phyloP scores from a whole-genome alignment of 2,888 invertebrate genomes.

The Antheraea yamamai region DNA sequence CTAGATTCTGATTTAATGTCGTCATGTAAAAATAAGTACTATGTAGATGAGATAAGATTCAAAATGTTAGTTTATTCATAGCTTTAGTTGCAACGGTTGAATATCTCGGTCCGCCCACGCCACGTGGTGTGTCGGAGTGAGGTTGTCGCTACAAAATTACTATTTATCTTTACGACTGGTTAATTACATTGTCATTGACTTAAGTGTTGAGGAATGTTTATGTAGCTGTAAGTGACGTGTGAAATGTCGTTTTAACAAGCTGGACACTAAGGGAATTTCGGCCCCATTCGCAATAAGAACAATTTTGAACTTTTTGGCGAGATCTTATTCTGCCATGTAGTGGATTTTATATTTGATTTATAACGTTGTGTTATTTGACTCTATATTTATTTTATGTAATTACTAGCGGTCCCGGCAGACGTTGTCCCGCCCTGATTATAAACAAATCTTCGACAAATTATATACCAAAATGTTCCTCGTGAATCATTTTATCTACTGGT shows the following conservation, averaged over 20 bases:
- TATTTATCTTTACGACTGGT: conserved; percentile 34
- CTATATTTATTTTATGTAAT: too few species aligned
- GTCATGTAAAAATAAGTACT: conserved; percentile 1
- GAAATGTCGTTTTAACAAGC: background rate
- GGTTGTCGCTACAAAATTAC: conserved; percentile 33
- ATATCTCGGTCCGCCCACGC: conserved; percentile 31
- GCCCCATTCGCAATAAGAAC: background rate
- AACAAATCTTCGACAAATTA: too few species aligned
- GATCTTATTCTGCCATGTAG: too few species aligned
- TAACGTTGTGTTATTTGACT: too few species aligned
- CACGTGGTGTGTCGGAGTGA: conserved; percentile 24
- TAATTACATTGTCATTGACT: conserved; percentile 16
- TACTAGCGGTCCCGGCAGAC: too few species aligned
- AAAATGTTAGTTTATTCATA: conserved; percentile 9
- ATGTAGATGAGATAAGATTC: conserved; percentile 6
- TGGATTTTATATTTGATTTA: too few species aligned
- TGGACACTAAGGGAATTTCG: background rate
- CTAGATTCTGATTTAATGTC: background rate
- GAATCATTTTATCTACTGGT: too few species aligned
- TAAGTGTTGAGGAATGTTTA: conserved; percentile 6
- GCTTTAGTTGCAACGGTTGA: conserved; percentile 30
- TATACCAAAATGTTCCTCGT: too few species aligned
- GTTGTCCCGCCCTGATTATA: too few species aligned
- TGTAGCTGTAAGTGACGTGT: background rate
- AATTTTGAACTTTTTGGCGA: background rate